Base-by-base conservation (phyloP, 2,113 vertebrate species). In the Charadrius vociferus region DNA sequence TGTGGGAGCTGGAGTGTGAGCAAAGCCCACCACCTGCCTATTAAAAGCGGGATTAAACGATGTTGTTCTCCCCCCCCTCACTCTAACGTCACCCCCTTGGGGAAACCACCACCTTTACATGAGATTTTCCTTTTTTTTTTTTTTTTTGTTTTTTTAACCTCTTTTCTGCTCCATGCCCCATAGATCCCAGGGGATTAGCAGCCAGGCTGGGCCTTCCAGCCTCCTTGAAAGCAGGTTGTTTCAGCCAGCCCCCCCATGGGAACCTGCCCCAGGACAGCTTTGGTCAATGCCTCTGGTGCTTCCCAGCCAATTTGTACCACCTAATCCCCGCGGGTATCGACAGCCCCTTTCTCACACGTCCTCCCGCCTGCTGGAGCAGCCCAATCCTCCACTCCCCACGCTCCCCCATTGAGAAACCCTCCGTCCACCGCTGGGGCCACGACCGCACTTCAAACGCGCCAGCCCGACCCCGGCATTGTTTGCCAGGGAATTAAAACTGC, bases 261-360 rank as follows among this genome's bases (percentile, higher is more conserved):
- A 98, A 98, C 97, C 91, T 92, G 78, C 96, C 93, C 94, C 75
- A 20, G 86, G 95, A 94, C 91, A 90, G 92, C 84, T 90, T 93
- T 79, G 53, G 94, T 98, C 97, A 98, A 98, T 96, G 96, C 86
- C 96, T 97, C 74, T 14, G 47, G 95, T 97, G 94, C 95, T 97
- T 97, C 91, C 83, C 89, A 96, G 96, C 97, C 96, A 98, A 97
- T 98, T 97, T 97, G 97, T 97, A 96, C 86, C 93, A 97, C 95
- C 92, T 98, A 98, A 98, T 98, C 98, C 97, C 94, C 18, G 22
- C 74, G 83, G 90, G 82, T 86, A 94, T 96, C 96, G 36, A 72
- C 88, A 88, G 90, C 89, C 84, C 86, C 88, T 97, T 97, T 96
- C 97, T 96, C 96, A 95, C 94, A 86, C 85, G 30, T 79, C 72